Percentiles rank a stretch among this genome's conserved stretches.
Evolutionary conservation across 1,140 invertebrate species (phyloP).

Genomic region (Drosophila serrata): DNA sequence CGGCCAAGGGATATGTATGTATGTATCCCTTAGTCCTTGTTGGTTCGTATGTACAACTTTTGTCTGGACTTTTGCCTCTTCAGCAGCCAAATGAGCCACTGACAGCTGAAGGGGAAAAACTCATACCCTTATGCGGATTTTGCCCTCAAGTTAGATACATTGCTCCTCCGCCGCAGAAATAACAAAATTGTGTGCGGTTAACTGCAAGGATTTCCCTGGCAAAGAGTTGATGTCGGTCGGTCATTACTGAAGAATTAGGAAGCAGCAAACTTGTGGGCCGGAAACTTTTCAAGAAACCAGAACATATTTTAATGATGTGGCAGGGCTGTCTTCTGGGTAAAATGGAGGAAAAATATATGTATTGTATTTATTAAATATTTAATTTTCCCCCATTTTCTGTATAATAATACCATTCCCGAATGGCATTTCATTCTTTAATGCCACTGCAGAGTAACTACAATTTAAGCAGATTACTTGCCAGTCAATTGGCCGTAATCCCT

Average conservation of each 20-base stretch:
- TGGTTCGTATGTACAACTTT: constrained; percentile 20
- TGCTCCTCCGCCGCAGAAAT: constrained; percentile 63
- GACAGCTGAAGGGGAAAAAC: constrained; percentile 55
- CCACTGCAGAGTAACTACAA: constrained; percentile 11
- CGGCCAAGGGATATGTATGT: constrained; percentile 45
- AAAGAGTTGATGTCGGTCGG: constrained; percentile 24
- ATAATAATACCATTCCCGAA: neutral
- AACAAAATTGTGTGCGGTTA: constrained; percentile 71
- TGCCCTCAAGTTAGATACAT: constrained; percentile 62
- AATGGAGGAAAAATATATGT: neutral
- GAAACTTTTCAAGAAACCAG: constrained; percentile 21
- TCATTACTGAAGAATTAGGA: constrained; percentile 31
- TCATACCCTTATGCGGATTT: constrained; percentile 27
- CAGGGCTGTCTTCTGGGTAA: neutral
- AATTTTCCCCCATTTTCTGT: neutral
- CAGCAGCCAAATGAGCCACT: constrained; percentile 69
- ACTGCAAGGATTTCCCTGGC: constrained; percentile 54
- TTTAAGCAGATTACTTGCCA: constrained; percentile 39
- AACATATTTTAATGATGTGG: constrained; percentile 39
- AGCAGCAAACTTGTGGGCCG: constrained; percentile 23
- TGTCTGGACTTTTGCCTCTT: constrained; percentile 47
- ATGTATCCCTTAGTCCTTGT: neutral
- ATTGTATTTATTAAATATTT: constrained; percentile 17
- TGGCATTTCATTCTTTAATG: constrained; percentile 6
- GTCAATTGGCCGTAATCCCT: constrained; percentile 23